Conservation (phyloP, 2,888 invertebrate species). For the Plagiodera versicolora region DNA sequence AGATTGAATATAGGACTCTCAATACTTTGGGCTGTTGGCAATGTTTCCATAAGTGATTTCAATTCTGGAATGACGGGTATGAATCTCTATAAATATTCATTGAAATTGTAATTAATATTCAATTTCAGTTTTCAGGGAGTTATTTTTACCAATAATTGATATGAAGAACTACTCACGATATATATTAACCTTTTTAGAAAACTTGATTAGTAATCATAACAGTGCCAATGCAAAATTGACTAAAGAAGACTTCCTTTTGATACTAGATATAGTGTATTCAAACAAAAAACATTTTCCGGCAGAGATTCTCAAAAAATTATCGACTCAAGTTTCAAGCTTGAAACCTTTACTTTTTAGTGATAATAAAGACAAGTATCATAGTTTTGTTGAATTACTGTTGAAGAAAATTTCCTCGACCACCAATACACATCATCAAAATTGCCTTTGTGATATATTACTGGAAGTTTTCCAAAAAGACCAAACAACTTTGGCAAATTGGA, state of each 20-base stretch:
- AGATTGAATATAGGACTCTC: constrained; percentile 72
- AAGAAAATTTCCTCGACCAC: constrained; percentile 63
- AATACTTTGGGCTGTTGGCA: constrained; percentile 76
- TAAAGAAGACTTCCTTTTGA: constrained; percentile 61
- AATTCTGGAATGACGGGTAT: constrained; percentile 68
- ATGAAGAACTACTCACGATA: constrained; percentile 70
- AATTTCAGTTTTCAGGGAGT: constrained; percentile 69
- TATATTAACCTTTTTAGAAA: constrained; percentile 64
- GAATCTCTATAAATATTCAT: neutral
- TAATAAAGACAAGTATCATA: constrained; percentile 51
- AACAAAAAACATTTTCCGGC: constrained; percentile 61
- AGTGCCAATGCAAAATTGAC: constrained; percentile 32
- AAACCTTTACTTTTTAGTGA: constrained; percentile 45
- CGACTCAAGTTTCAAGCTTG: constrained; percentile 52
- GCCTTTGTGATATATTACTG: constrained; percentile 63
- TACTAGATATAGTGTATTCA: constrained; percentile 63
- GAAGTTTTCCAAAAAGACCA: constrained; percentile 65
- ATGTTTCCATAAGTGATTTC: constrained; percentile 68
- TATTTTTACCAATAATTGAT: constrained; percentile 73
- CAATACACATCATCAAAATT: constrained; percentile 57
- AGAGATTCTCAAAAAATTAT: constrained; percentile 61
- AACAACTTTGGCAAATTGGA: constrained; percentile 69
- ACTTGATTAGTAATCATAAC: constrained; percentile 48
- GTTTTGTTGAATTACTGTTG: constrained; percentile 66
- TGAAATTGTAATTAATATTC: neutral